Conservation (phyloP, 2,113 vertebrate species). For the Psilopogon haemacephalus region DNA sequence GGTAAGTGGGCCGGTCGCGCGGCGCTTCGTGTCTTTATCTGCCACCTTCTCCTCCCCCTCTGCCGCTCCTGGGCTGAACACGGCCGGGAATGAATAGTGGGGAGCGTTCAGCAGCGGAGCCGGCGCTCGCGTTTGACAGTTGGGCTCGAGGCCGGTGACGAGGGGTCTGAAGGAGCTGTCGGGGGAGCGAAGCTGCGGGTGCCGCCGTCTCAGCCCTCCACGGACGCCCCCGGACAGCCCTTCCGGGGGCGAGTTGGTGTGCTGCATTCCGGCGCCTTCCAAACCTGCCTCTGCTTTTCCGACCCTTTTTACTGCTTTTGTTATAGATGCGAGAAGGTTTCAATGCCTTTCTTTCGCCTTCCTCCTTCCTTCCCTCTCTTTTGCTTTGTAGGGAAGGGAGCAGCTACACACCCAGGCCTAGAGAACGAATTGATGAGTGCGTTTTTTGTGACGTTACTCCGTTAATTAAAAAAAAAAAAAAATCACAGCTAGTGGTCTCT, state of each 20-base stretch:
- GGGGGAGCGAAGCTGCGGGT: neutral
- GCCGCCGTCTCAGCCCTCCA: neutral
- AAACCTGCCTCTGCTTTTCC: neutral
- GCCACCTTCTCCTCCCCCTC: neutral
- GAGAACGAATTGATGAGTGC: neutral
- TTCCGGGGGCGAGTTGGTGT: neutral
- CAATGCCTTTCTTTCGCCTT: accelerated
- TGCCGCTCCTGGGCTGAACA: neutral
- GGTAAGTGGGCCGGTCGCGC: conserved; percentile 79
- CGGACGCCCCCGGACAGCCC: neutral
- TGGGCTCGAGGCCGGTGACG: neutral
- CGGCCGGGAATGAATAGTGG: accelerated
- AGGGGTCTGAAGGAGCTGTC: neutral
- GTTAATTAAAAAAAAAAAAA: neutral
- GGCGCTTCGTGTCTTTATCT: neutral
- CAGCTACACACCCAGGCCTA: neutral
- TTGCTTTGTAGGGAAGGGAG: neutral
- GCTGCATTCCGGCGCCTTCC: conserved; percentile 8
- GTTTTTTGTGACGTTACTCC: neutral
- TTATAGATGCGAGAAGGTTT: conserved; percentile 24
- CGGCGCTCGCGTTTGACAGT: neutral
- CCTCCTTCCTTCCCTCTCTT: neutral
- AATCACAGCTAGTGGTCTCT: neutral
- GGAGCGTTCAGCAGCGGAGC: neutral
- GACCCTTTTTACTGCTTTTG: neutral